phyloP scores from a whole-genome alignment of 2,888 invertebrate genomes.

The Ditula angustiorana region DNA sequence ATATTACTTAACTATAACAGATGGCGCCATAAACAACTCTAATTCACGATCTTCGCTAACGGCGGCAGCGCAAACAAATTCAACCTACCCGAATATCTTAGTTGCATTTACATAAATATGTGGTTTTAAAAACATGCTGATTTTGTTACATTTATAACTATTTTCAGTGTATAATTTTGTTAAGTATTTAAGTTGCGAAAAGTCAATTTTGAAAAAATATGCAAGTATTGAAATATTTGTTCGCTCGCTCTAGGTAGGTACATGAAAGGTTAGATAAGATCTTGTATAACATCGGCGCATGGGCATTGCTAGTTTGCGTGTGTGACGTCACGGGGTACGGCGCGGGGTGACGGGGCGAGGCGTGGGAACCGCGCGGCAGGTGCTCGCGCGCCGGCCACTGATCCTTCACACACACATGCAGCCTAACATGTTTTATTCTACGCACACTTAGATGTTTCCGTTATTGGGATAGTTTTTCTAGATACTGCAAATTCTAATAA shows the following conservation, averaged over 20 bases:
- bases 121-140: too few species aligned
- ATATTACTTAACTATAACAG: conserved; percentile 47
- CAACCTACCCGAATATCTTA: too few species aligned
- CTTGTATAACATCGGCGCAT: conserved; percentile 26
- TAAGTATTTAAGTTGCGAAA: too few species aligned
- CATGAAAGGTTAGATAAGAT: conserved; percentile 26
- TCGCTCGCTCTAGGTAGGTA: neutral
- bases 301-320: conserved; percentile 65
- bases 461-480: conserved; percentile 74
- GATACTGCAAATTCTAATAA: conserved; percentile 33
- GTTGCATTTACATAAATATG: too few species aligned
- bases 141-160: too few species aligned
- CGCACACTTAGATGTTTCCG: conserved; percentile 58
- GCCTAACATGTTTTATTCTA: conserved; percentile 43
- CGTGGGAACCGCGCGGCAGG: conserved; percentile 84
- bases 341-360: conserved; percentile 60
- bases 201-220: too few species aligned
- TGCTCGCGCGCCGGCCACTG: conserved; percentile 84
- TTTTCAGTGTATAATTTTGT: too few species aligned
- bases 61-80: too few species aligned
- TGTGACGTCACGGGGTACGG: conserved; percentile 72
- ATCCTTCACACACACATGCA: conserved; percentile 78
- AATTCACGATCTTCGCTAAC: too few species aligned
- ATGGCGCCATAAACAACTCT: conserved; percentile 49
- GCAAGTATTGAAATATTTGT: neutral